These are phyloP conservation scores for Epinephelus fuscoguttatus DNA, from an alignment of 2,113 vertebrate genomes.

Conservation along the genomic window DNA sequence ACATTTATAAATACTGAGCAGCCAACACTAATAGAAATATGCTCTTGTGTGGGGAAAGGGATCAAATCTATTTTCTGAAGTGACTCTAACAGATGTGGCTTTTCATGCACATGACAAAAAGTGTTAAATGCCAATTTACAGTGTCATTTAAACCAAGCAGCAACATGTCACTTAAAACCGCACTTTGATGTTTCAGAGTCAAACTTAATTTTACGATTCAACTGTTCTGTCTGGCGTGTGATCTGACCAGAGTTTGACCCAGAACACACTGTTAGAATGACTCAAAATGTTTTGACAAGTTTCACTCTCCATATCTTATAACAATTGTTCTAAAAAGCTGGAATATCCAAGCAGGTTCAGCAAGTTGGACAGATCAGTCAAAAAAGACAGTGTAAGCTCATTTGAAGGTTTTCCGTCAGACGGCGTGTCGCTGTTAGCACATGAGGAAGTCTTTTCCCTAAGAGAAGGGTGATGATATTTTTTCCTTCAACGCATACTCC, in stretches of 20 bases:
- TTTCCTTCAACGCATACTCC: slow-evolving; percentile 26
- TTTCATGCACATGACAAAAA: slow-evolving; percentile 54
- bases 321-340: slow-evolving; percentile 48
- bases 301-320: slow-evolving; percentile 40
- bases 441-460: slow-evolving; percentile 49
- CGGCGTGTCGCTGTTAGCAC: slow-evolving; percentile 29
- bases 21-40: slow-evolving; percentile 21
- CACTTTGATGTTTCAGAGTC: slow-evolving; percentile 30
- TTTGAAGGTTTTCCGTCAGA: slow-evolving; percentile 46
- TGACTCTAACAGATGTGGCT: slow-evolving; percentile 11
- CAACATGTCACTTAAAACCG: slow-evolving; percentile 68
- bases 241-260: slow-evolving; percentile 16
- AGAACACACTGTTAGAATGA: slow-evolving; percentile 28
- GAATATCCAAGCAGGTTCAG: slow-evolving; percentile 63
- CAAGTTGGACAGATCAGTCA: slow-evolving; percentile 47
- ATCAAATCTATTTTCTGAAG: slow-evolving; percentile 10
- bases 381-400: slow-evolving; percentile 43
- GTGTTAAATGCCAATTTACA: slow-evolving; percentile 62
- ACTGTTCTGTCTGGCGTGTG: slow-evolving; percentile 18
- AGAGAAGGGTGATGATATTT: slow-evolving; percentile 10
- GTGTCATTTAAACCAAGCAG: slow-evolving; percentile 76
- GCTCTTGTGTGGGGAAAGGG: slow-evolving; percentile 8
- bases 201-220: slow-evolving; percentile 16
- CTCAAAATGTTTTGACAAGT: slow-evolving; percentile 23
- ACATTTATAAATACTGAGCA: slow-evolving; percentile 77